Base-by-base conservation (phyloP, 1,140 invertebrate species). In the Aphelenchoides avenae region DNA sequence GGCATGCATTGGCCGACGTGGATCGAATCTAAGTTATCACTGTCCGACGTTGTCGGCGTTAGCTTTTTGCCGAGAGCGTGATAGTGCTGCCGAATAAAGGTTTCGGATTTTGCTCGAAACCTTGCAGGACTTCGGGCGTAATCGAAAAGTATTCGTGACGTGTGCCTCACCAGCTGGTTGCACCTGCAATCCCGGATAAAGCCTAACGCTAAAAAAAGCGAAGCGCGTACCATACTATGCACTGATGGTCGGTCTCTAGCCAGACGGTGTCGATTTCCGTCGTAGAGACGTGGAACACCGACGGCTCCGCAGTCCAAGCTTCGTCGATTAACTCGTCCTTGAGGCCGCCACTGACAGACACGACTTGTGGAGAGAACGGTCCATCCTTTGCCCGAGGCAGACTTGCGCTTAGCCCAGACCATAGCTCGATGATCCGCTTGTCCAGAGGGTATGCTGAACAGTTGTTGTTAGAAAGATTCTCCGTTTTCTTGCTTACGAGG, bases 141-240 rank as follows among this genome's bases (percentile, higher is more conserved):
- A 48, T 66, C 59, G 37, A 66, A 66, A 5, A 66, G 37, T 39
- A 66, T 51, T n/a, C 64, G 49, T 6, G 64, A 54, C 5, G 40
- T 66, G n/a, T 68, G 65, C 6, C 64, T 66, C n/a, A 73, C 57
- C 27, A 70, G 44, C 33, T 70, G 64, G 52, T 70, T 70, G 46
- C 68, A 70, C 56, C n/a, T n/a, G n/a, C n/a, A n/a, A n/a, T n/a
- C n/a, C n/a, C n/a, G n/a, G n/a, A n/a, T n/a, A n/a, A n/a, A n/a
- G n/a, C n/a, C n/a, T n/a, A n/a, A n/a, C n/a, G n/a, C n/a, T n/a
- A n/a, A n/a, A n/a, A n/a, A n/a, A n/a, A n/a, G n/a, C n/a, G n/a
- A n/a, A n/a, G n/a, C n/a, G n/a, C n/a, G n/a, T n/a, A n/a, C n/a
- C 68, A 70, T 30, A 70, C 53, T 43, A 70, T 73, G 34, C 69